A percentile compares a stretch with the other conserved stretches of the same genome.
These are phyloP conservation scores for Porites lutea DNA, from an alignment of 64 coral and sea anemone species.

Conservation along the genomic window DNA sequence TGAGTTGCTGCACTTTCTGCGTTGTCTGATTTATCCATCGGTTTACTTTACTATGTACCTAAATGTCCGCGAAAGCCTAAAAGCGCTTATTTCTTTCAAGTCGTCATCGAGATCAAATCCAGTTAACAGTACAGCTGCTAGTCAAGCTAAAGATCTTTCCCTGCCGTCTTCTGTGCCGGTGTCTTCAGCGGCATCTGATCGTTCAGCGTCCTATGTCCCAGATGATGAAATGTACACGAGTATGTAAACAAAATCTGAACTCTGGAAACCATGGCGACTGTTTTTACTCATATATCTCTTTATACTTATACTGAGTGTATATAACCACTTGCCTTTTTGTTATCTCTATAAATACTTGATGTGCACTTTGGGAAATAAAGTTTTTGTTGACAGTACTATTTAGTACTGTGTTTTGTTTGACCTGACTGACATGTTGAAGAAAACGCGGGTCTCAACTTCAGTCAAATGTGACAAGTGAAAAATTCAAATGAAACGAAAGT, in stretches of 20 bases:
- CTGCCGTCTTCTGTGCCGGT: neutral
- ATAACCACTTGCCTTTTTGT: neutral
- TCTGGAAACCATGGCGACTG: too few species aligned
- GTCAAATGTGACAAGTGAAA: too few species aligned
- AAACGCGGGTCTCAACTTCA: too few species aligned
- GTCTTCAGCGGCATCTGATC: constrained; percentile 6
- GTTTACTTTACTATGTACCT: constrained; percentile 30
- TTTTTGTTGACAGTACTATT: too few species aligned
- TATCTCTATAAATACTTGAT: neutral
- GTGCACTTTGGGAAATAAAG: too few species aligned
- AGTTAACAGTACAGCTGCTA: neutral
- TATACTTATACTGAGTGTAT: neutral
- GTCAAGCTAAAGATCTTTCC: neutral
- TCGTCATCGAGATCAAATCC: neutral
- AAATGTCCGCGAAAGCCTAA: neutral
- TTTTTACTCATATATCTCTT: neutral
- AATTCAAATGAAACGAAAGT: too few species aligned
- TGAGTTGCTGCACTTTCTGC: constrained; percentile 27
- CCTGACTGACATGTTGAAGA: too few species aligned
- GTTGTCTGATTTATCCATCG: neutral
- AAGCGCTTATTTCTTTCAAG: neutral
- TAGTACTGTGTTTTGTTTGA: too few species aligned
- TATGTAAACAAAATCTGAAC: neutral
- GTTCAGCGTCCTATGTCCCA: neutral
- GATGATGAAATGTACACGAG: neutral